phyloP scores from a whole-genome alignment of 2,113 vertebrate species.

The Equus przewalskii region DNA sequence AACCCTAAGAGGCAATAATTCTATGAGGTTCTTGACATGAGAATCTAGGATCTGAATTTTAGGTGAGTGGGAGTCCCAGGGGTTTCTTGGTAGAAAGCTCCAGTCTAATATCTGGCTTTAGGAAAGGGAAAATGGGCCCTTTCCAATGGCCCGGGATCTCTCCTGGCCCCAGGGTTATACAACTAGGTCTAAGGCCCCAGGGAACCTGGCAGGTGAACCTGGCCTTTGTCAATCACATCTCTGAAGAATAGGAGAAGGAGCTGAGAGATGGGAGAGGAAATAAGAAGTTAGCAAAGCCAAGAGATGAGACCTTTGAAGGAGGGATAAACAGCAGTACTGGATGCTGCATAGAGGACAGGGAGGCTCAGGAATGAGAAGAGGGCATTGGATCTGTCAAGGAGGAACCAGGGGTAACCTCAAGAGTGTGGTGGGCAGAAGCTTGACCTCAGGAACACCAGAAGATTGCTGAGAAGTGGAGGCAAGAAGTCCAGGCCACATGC shows the following conservation, averaged over 20 bases:
- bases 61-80: neutral
- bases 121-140: neutral
- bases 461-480: neutral
- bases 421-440: neutral
- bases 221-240: neutral
- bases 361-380: neutral
- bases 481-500: neutral
- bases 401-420: neutral
- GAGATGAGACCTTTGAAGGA: neutral
- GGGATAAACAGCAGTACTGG: neutral
- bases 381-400: neutral
- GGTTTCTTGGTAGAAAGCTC: neutral
- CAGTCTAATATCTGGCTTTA: neutral
- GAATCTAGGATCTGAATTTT: slow-evolving; percentile 37
- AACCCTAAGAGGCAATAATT: neutral
- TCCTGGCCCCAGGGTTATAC: neutral
- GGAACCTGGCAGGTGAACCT: neutral
- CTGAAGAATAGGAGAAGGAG: neutral
- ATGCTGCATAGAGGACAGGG: neutral
- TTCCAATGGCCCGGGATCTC: neutral
- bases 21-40: neutral
- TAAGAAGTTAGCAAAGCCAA: neutral
- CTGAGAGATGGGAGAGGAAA: slow-evolving; percentile 28
- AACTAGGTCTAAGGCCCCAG: neutral
- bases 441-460: neutral